phyloP scores from a whole-genome alignment of 1,140 invertebrate genomes.

The Drosophila hydei region DNA sequence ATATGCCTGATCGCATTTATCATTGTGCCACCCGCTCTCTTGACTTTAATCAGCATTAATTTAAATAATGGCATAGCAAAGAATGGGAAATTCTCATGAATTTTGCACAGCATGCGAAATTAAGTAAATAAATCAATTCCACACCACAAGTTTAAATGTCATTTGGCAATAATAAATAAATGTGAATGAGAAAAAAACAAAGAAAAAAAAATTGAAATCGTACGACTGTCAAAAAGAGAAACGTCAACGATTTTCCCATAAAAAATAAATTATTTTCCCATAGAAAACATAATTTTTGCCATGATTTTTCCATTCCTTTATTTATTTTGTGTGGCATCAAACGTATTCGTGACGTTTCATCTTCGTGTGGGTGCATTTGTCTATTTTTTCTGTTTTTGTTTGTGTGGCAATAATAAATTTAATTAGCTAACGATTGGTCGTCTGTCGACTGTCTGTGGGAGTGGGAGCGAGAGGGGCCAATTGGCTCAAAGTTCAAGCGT shows the following conservation, averaged over 20 bases:
- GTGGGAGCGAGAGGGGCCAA: neutral
- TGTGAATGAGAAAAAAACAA: slow-evolving; percentile 4
- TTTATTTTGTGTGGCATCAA: slow-evolving; percentile 39
- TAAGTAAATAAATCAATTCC: slow-evolving; percentile 52
- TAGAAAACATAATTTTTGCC: slow-evolving; percentile 37
- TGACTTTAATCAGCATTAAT: slow-evolving; percentile 42
- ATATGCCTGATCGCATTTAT: slow-evolving; percentile 20
- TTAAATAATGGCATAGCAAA: slow-evolving; percentile 43
- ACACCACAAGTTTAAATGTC: slow-evolving; percentile 54
- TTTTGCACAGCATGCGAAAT: slow-evolving; percentile 23
- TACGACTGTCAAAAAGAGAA: slow-evolving; percentile 48
- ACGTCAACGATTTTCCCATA: slow-evolving; percentile 50
- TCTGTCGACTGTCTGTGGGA: neutral
- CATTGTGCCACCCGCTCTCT: slow-evolving; percentile 7
- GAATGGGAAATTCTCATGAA: slow-evolving; percentile 21
- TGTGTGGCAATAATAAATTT: slow-evolving; percentile 63
- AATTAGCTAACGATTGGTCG: slow-evolving; percentile 67
- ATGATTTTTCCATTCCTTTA: slow-evolving; percentile 20
- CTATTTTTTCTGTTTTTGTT: slow-evolving; percentile 17
- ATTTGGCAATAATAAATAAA: slow-evolving; percentile 45
- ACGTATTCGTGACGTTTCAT: slow-evolving; percentile 67
- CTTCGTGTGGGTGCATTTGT: slow-evolving; percentile 44
- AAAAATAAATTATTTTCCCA: slow-evolving; percentile 68
- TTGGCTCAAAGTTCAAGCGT: slow-evolving; percentile 36
- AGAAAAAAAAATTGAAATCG: slow-evolving; percentile 44